phyloP scores from a whole-genome alignment of 2,113 vertebrate genomes.

The Pionites leucogaster region DNA sequence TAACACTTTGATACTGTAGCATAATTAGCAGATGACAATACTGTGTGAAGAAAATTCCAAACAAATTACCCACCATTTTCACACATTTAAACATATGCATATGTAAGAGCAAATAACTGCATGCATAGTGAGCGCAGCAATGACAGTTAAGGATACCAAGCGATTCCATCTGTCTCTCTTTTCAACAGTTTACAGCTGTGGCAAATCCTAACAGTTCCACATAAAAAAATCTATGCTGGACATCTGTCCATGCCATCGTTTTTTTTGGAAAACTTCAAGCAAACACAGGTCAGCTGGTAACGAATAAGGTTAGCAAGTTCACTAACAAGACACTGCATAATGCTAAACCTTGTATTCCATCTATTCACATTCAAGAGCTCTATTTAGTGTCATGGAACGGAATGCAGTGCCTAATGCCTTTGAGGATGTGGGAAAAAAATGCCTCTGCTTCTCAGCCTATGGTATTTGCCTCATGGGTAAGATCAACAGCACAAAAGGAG shows the following conservation, averaged over 20 bases:
- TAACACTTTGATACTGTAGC: background rate
- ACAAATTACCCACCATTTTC: background rate
- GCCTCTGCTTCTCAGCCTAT: background rate
- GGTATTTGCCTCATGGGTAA: background rate
- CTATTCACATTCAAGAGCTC: background rate
- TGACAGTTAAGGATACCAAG: background rate
- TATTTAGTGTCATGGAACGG: background rate
- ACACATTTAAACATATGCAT: background rate
- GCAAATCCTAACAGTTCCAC: background rate
- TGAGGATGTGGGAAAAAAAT: background rate
- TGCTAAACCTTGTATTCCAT: background rate
- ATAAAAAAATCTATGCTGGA: background rate
- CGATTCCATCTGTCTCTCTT: background rate
- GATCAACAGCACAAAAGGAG: background rate
- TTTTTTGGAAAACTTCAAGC: background rate
- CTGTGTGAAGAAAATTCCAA: background rate
- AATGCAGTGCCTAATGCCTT: background rate
- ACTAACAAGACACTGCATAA: background rate
- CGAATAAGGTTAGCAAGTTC: background rate
- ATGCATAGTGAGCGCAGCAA: background rate
- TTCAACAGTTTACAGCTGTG: background rate
- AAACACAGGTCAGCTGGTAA: background rate
- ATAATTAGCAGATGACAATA: background rate
- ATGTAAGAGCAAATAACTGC: rapidly evolving
- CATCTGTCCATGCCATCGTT: background rate